These are phyloP conservation scores for Tragelaphus strepsiceros DNA, from an alignment of 2,113 vertebrate species.

Conservation along the genomic window DNA sequence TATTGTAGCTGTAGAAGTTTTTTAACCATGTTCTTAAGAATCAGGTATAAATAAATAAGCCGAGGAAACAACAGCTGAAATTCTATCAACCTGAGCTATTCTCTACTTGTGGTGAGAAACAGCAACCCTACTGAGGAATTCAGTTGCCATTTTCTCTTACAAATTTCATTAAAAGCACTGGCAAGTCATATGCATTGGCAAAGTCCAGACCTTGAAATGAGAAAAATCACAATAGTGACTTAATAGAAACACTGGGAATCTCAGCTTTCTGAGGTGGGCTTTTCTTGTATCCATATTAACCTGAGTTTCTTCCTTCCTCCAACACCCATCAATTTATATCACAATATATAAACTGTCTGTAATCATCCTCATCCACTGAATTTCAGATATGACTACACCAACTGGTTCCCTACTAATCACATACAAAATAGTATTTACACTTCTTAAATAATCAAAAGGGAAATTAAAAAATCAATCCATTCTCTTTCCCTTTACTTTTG, in stretches of 20 bases:
- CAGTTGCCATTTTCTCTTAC: background rate
- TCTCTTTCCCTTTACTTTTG: background rate
- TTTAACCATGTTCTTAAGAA: background rate
- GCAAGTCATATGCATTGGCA: background rate
- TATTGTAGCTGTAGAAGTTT: background rate
- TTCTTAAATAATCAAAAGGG: background rate
- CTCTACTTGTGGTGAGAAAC: background rate
- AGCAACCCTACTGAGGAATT: background rate
- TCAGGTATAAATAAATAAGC: constrained; percentile 2
- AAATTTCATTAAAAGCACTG: background rate
- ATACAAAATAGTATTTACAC: background rate
- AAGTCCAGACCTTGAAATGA: background rate
- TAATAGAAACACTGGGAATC: background rate
- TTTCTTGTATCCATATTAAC: background rate
- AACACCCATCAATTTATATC: background rate
- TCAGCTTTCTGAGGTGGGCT: background rate
- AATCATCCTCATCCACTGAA: background rate
- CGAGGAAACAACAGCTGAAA: background rate
- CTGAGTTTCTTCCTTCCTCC: background rate
- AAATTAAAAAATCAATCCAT: background rate
- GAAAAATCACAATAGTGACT: background rate
- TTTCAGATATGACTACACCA: background rate
- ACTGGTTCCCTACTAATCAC: background rate
- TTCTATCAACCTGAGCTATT: background rate
- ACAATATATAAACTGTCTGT: background rate